phyloP scores from a whole-genome alignment of 2,888 invertebrate genomes.

The Choreutis nemorana region DNA sequence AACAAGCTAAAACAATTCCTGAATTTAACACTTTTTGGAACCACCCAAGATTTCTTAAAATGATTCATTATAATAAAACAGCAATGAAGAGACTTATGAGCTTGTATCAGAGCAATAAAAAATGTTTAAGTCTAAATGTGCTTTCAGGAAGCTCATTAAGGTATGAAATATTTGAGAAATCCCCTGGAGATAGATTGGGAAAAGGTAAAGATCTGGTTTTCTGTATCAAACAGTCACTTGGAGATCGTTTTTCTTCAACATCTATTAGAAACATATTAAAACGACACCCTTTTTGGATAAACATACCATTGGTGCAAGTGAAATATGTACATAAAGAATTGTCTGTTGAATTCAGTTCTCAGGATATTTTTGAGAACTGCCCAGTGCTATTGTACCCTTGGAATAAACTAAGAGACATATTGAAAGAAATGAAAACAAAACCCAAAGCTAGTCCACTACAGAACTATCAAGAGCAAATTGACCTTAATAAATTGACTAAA shows the following conservation, averaged over 20 bases:
- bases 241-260: slow-evolving; percentile 24
- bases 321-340: slow-evolving; percentile 39
- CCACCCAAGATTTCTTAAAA: slow-evolving; percentile 52
- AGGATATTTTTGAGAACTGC: slow-evolving; percentile 52
- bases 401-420: slow-evolving; percentile 36
- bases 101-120: slow-evolving; percentile 40
- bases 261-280: slow-evolving; percentile 31
- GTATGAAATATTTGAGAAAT: slow-evolving; percentile 45
- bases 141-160: slow-evolving; percentile 45
- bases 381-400: slow-evolving; percentile 51
- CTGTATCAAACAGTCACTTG: slow-evolving; percentile 36
- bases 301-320: slow-evolving; percentile 46
- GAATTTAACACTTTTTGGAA: slow-evolving; percentile 40
- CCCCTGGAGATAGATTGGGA: slow-evolving; percentile 49
- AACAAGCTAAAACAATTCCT: slow-evolving; percentile 37
- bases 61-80: slow-evolving; percentile 47
- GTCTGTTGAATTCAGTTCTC: slow-evolving; percentile 24
- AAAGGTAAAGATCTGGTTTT: slow-evolving; percentile 52
- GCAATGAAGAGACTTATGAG: slow-evolving; percentile 34
- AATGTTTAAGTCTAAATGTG: slow-evolving; percentile 48
- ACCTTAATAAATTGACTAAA: slow-evolving; percentile 26
- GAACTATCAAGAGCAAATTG: slow-evolving; percentile 25
- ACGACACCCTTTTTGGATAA: slow-evolving; percentile 54
- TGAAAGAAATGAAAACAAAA: slow-evolving; percentile 20
- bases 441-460: slow-evolving; percentile 9